Evolutionary conservation across 2,888 invertebrate genomes (phyloP).

Genomic region (Leptinotarsa juncta): DNA sequence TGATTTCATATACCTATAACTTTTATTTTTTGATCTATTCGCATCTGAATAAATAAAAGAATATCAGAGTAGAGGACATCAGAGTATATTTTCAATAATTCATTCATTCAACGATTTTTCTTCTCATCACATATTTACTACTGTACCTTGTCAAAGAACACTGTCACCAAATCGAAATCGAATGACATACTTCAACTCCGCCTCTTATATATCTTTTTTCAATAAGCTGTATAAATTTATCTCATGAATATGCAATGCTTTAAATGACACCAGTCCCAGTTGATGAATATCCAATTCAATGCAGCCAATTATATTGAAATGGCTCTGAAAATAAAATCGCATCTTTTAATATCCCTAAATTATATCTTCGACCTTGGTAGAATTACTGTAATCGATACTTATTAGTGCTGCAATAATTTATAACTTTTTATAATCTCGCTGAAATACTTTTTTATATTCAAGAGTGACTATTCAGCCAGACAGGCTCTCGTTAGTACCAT

Average conservation of each 20-base stretch:
- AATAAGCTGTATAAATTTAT: background rate
- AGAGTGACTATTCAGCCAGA: background rate
- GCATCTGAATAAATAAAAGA: too few relatives aligned
- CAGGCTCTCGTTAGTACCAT: background rate
- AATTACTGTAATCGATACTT: conserved; percentile 21
- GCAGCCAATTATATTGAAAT: conserved; percentile 20
- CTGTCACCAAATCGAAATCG: too few relatives aligned
- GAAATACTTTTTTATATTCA: background rate
- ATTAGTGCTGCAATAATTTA: conserved; percentile 17
- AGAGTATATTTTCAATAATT: too few relatives aligned
- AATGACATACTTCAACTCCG: too few relatives aligned
- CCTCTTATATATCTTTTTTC: too few relatives aligned
- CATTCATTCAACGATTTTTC: too few relatives aligned
- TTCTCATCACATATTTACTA: too few relatives aligned
- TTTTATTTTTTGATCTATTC: too few relatives aligned
- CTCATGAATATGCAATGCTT: background rate
- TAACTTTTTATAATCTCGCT: background rate
- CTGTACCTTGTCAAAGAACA: too few relatives aligned
- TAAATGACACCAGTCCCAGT: conserved; percentile 16
- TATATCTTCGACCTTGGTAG: conserved; percentile 16
- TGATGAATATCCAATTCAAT: conserved; percentile 23
- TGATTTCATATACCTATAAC: too few relatives aligned
- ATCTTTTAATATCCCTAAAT: conserved; percentile 27
- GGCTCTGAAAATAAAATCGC: conserved; percentile 11
- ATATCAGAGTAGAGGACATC: too few relatives aligned